Evolutionary conservation across 2,113 vertebrate species (phyloP).

Genomic region (Thermophis baileyi): DNA sequence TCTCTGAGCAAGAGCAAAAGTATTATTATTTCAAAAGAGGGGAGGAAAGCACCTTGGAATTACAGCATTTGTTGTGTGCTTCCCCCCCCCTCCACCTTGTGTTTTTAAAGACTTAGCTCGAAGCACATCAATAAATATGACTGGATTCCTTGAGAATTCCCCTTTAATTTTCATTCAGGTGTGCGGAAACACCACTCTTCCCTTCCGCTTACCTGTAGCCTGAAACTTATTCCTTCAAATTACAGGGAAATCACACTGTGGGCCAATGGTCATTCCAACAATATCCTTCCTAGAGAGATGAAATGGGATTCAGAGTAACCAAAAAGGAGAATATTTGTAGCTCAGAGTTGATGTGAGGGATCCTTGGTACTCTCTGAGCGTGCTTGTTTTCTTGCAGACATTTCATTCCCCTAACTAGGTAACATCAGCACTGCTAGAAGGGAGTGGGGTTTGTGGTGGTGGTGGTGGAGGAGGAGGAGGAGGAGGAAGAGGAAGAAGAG

Average conservation of each 20-base stretch:
- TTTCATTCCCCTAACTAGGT: too few relatives aligned
- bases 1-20: neutral
- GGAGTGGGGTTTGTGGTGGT: too few relatives aligned
- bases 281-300: neutral
- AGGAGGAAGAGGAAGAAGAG: too few relatives aligned
- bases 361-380: too few relatives aligned
- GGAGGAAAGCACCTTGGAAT: too few relatives aligned
- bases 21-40: neutral
- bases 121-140: neutral
- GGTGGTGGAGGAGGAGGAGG: too few relatives aligned
- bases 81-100: neutral
- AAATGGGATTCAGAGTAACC: slow-evolving; percentile 17
- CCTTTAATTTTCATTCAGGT: neutral
- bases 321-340: too few relatives aligned
- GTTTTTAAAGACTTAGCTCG: neutral
- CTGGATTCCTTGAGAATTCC: neutral
- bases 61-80: neutral
- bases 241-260: slow-evolving; percentile 1
- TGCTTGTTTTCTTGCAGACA: too few relatives aligned
- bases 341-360: too few relatives aligned
- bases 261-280: slow-evolving; percentile 3
- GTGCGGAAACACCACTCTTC: slow-evolving; percentile 1
- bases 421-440: too few relatives aligned
- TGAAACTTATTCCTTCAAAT: slow-evolving; percentile 10
- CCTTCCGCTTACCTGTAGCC: neutral